Base-by-base conservation (phyloP, 1,140 invertebrate genomes). In the Luehdorfia chinensis region DNA sequence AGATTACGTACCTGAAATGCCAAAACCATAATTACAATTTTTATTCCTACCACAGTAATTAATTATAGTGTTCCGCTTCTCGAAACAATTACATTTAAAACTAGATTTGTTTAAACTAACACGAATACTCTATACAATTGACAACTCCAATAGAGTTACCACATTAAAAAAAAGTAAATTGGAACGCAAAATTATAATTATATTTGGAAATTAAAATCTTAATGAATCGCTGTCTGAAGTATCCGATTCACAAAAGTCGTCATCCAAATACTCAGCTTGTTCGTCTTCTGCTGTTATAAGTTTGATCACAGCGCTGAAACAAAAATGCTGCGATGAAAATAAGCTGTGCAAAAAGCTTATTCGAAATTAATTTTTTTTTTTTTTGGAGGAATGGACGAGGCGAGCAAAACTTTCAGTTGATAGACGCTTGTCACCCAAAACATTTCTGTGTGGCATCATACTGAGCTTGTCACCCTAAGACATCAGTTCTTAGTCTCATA, bases 221-320 rank as follows among this genome's bases (percentile, higher is more conserved):
- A 36, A 50, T 44, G 16, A 13, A 18, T 19, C 13, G 50, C 46
- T 33, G 16, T 74, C 68, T 3, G 66, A 69, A 27, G 27, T 30
- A 41, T 75, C 69, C 1, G 65, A 70, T 37, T 66, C 67, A 3
- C 58, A 59, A 12, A 45, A 21, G 14, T 69, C 66, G 6, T 68
- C 71, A 32, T 50, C 58, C 19, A 72, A 47, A 48, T 71, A 78
- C 15, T 78, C 68, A 1, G 59, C 57, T 41, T 70, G 54, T 47
- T 80, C 78, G 37, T 85, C 81, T 51, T 85, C 81, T 2, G 78
- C 78, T 3, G 78, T 79, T 23, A 85, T 85, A 1, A 85, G 55
- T 19, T 74, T 53, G 23, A 67, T 75, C 7, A 85, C 73, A 46
- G 78, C 61, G 19, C 81, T 85, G 56, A 33, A 75, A 84, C 21